phyloP scores from a whole-genome alignment of 2,797 vertebrate species.

The Delichon dasypus region DNA sequence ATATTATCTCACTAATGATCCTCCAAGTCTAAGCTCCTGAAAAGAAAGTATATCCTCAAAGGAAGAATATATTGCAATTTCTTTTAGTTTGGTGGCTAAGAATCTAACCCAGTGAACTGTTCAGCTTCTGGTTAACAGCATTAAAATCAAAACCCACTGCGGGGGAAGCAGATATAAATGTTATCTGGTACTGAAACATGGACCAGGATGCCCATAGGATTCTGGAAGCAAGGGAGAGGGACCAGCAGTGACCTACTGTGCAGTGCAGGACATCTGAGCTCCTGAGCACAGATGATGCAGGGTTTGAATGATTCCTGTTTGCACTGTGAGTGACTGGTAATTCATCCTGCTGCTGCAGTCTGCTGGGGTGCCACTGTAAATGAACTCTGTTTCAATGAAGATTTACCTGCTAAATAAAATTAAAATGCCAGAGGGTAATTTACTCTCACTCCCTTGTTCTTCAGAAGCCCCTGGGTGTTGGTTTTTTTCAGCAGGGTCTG shows the following conservation, averaged over 20 bases:
- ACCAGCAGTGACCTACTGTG: background rate
- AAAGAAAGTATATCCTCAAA: conserved; percentile 15
- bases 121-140: conserved; percentile 12
- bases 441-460: conserved; percentile 38
- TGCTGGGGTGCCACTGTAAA: conserved; percentile 28
- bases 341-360: conserved; percentile 30
- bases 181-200: background rate
- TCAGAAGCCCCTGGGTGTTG: background rate
- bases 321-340: conserved; percentile 25
- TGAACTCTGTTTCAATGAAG: conserved; percentile 43
- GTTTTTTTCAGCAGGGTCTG: conserved; percentile 8
- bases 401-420: conserved; percentile 64
- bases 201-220: background rate
- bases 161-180: background rate
- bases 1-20: conserved; percentile 16
- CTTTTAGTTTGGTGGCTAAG: background rate
- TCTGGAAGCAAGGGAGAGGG: background rate
- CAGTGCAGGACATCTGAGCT: background rate
- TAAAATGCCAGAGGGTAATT: conserved; percentile 58
- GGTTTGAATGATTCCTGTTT: conserved; percentile 13
- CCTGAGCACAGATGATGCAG: background rate
- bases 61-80: background rate
- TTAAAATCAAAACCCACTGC: background rate
- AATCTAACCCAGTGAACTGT: background rate
- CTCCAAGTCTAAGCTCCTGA: background rate